A percentile compares a stretch with the other conserved stretches of the same genome.
phyloP scores from a whole-genome alignment of 1,140 invertebrate species.

The Brachionus manjavacas region DNA sequence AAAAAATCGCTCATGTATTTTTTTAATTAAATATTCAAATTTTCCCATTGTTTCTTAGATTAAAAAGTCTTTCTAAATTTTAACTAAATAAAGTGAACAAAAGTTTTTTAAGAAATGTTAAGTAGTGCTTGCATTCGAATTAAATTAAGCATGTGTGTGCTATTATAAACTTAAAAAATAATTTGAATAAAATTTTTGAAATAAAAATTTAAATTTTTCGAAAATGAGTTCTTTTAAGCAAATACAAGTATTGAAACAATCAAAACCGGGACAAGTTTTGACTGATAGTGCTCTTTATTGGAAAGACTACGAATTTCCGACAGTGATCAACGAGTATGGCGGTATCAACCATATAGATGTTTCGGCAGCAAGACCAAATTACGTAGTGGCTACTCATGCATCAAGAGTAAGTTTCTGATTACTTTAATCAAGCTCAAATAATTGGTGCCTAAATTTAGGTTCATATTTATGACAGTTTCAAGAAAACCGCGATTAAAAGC shows the following conservation, averaged over 20 bases:
- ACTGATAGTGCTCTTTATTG: slow-evolving; percentile 75
- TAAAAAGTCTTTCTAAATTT: background rate
- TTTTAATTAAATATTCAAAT: too few species aligned
- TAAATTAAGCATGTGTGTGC: background rate
- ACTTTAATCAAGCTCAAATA: background rate
- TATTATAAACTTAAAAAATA: slow-evolving; percentile 5
- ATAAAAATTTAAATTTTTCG: background rate
- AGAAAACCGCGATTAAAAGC: slow-evolving; percentile 75
- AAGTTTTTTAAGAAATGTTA: background rate
- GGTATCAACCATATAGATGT: slow-evolving; percentile 84
- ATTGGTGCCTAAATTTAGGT: slow-evolving; percentile 53
- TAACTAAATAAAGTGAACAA: slow-evolving; percentile 16
- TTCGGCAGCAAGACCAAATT: slow-evolving; percentile 75
- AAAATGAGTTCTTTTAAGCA: slow-evolving; percentile 27
- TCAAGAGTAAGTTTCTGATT: slow-evolving; percentile 64
- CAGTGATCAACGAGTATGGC: slow-evolving; percentile 83
- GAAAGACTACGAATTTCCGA: slow-evolving; percentile 73
- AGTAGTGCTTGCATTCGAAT: background rate
- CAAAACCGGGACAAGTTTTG: slow-evolving; percentile 52
- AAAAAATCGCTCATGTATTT: too few species aligned
- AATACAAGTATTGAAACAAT: slow-evolving; percentile 44
- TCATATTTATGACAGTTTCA: slow-evolving; percentile 83
- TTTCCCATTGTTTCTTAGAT: background rate
- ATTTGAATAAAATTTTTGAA: background rate
- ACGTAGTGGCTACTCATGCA: slow-evolving; percentile 83